Evolutionary conservation across 2,797 vertebrate species (phyloP).

Genomic region (Alosa sapidissima): DNA sequence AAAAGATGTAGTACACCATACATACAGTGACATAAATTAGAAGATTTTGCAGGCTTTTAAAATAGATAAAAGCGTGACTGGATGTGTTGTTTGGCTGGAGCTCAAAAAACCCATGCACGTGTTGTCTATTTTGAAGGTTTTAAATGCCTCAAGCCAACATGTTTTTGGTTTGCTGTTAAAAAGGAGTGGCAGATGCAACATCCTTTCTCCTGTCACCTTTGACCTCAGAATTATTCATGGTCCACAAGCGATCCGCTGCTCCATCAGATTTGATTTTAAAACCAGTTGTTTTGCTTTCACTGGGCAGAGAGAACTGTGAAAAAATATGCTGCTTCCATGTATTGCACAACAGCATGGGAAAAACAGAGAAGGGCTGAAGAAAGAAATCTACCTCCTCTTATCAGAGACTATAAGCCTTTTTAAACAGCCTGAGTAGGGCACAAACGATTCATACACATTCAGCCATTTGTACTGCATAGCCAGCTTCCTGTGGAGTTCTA

Average conservation of each 20-base stretch:
- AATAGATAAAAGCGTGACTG: neutral
- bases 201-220: conserved; percentile 62
- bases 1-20: neutral
- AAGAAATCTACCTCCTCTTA: conserved; percentile 5
- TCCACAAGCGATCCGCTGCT: conserved; percentile 49
- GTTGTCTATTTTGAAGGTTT: conserved; percentile 33
- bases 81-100: neutral
- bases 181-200: conserved; percentile 48
- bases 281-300: conserved; percentile 52
- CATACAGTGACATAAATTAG: neutral
- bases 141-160: conserved; percentile 39
- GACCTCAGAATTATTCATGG: conserved; percentile 64
- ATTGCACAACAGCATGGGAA: conserved; percentile 18
- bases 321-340: neutral
- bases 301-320: conserved; percentile 2
- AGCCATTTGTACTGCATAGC: neutral
- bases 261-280: conserved; percentile 48
- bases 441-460: conserved; percentile 11
- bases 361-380: neutral
- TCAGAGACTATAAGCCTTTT: conserved; percentile 16
- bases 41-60: neutral
- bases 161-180: conserved; percentile 60
- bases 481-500: conserved; percentile 1
- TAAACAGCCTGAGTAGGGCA: neutral
- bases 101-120: neutral